phyloP scores from a whole-genome alignment of 2,888 invertebrate species.

The Lypha dubia region DNA sequence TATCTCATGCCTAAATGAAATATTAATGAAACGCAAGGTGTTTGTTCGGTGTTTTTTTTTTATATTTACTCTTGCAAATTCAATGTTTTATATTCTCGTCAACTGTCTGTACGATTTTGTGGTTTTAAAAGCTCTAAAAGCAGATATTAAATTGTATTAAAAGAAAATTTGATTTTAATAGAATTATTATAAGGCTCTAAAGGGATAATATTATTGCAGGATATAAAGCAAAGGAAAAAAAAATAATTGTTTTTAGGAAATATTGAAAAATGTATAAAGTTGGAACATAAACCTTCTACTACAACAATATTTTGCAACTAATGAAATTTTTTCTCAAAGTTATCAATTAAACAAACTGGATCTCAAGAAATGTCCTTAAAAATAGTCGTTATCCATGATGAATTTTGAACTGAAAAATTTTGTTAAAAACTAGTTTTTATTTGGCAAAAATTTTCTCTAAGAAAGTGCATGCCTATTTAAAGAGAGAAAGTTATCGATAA shows the following conservation, averaged over 20 bases:
- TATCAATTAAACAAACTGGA: no score
- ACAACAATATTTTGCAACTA: no score
- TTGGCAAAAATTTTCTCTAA: no score
- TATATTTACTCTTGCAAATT: slow-evolving; percentile 3
- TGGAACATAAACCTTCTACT: no score
- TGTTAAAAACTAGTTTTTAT: no score
- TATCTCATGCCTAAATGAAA: slow-evolving; percentile 55
- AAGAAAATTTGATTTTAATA: slow-evolving; percentile 66
- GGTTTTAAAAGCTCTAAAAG: slow-evolving; percentile 16
- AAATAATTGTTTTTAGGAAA: not conserved
- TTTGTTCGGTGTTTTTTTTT: slow-evolving; percentile 35
- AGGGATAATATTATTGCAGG: slow-evolving; percentile 27
- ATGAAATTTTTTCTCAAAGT: no score
- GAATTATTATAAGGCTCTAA: slow-evolving; percentile 46
- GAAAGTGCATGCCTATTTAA: no score
- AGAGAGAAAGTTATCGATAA: no score
- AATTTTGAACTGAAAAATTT: no score
- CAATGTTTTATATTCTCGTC: slow-evolving; percentile 28
- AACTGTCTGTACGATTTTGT: slow-evolving; percentile 40
- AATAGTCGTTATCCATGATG: no score
- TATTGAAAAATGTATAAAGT: not conserved
- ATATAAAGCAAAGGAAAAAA: not conserved
- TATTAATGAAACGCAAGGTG: slow-evolving; percentile 70
- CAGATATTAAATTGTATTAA: slow-evolving; percentile 40
- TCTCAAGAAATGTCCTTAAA: no score